Base-by-base conservation (phyloP, 2,113 vertebrate genomes). In the Carassius gibelio region DNA sequence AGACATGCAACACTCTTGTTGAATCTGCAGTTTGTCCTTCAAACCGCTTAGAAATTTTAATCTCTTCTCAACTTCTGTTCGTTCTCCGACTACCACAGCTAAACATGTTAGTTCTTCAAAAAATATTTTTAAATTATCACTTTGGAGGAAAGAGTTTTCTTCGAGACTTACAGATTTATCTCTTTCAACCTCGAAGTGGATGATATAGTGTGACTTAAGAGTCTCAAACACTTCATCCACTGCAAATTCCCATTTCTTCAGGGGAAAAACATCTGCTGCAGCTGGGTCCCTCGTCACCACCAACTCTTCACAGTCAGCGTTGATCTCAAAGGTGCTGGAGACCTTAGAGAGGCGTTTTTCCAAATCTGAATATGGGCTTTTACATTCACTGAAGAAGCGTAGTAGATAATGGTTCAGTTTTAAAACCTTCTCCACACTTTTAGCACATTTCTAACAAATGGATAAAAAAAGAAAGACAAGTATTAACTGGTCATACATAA, bases 51-150 rank as follows among this genome's bases (percentile, higher is more conserved):
- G 6, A 62, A 50, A 17, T 15, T 79, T 59, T 3, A 82, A 13
- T 8, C 88, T 0, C 8, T 64, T 89, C n/a, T 86, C 85, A 4
- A 94, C 91, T 1, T 81, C 76, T 3, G 10, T 11, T 9, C 0
- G 4, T 30, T 90, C 84, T 66, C 92, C 93, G n/a, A 93, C 92
- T 13, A 93, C 50, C 64, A 93, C 92, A 17, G 61, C 59, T 52
- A 89, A 75, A 38, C 86, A 7, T 1, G 48, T 86, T 9, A 64
- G 76, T 0, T 0, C 38, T 30, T 91, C 88, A 34, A 0, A 1
- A 85, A 92, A 93, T 5, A 92, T 87, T 75, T 23, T 81, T 6
- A 93, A 30, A 0, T 91, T n/a, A 4, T 90, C 86, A 0, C 26
- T 19, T 5, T 21, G 19, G 3, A 83, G 80, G 8, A 1, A 83